Evolutionary conservation across 2,888 invertebrate species (phyloP).

Genomic region (Diabrotica balteata): DNA sequence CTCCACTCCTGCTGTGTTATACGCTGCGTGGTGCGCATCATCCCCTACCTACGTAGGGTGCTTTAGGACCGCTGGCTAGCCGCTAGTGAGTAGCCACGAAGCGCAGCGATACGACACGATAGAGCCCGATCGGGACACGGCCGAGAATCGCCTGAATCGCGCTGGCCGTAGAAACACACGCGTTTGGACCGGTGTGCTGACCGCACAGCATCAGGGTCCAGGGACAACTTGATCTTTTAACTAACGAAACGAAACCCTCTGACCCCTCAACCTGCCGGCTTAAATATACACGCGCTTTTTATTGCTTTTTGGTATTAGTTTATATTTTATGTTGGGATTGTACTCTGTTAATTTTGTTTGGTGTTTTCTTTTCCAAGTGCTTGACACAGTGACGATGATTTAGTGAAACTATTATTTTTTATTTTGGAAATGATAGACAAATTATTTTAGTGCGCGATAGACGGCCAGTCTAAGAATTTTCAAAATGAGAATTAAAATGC

Average conservation of each 20-base stretch:
- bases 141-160: slow-evolving; percentile 44
- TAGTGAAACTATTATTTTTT: slow-evolving; percentile 30
- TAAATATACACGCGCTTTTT: slow-evolving; percentile 4
- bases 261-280: slow-evolving; percentile 12
- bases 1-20: slow-evolving; percentile 52
- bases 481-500: slow-evolving; percentile 98
- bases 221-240: slow-evolving; percentile 19
- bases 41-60: slow-evolving; percentile 59
- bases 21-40: slow-evolving; percentile 55
- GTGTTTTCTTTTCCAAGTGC: slow-evolving; percentile 25
- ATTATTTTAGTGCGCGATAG: slow-evolving; percentile 32
- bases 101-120: slow-evolving; percentile 28
- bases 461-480: slow-evolving; percentile 41
- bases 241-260: slow-evolving; percentile 15
- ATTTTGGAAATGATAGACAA: slow-evolving; percentile 16
- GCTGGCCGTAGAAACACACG: slow-evolving; percentile 58
- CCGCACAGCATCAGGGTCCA: slow-evolving; percentile 53
- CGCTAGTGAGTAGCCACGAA: slow-evolving; percentile 61
- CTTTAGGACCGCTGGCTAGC: slow-evolving; percentile 65
- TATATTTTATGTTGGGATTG: slow-evolving; percentile 7
- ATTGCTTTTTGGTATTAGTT: slow-evolving; percentile 4
- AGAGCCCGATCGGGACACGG: slow-evolving; percentile 31
- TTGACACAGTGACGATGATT: slow-evolving; percentile 27
- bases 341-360: slow-evolving; percentile 28
- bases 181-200: slow-evolving; percentile 61